phyloP scores from a whole-genome alignment of 2,113 vertebrate genomes.

The Anolis sagrei region DNA sequence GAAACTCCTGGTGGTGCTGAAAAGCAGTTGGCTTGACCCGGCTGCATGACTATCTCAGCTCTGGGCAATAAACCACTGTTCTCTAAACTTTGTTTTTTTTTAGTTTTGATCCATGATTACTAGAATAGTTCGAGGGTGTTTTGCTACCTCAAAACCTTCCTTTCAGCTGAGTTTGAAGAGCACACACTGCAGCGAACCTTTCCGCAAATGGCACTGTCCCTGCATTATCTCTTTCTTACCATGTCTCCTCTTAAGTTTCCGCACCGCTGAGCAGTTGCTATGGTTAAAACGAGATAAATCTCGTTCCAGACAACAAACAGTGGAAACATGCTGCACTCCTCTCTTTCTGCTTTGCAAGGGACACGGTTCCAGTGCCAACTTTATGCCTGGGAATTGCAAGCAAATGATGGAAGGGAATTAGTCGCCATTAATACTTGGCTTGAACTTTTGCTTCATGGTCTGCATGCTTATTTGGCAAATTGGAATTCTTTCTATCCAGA shows the following conservation, averaged over 20 bases:
- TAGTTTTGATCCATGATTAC: not conserved
- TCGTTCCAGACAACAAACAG: slow-evolving; percentile 4
- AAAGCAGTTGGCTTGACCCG: not conserved
- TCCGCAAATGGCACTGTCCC: not conserved
- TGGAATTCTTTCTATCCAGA: not conserved
- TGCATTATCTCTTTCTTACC: slow-evolving; percentile 13
- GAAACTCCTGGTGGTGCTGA: not conserved
- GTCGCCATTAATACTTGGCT: slow-evolving; percentile 12
- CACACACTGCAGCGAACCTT: slow-evolving; percentile 10
- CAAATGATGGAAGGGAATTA: slow-evolving; percentile 22
- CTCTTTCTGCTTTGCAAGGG: not conserved
- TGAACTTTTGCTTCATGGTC: slow-evolving; percentile 13
- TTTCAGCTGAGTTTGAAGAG: not conserved
- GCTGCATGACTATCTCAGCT: not conserved
- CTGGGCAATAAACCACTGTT: not conserved
- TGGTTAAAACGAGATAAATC: slow-evolving; percentile 29
- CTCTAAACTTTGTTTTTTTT: not conserved
- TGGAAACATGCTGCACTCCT: not conserved
- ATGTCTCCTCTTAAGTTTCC: slow-evolving; percentile 5
- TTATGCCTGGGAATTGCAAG: not conserved
- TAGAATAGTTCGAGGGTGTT: not conserved
- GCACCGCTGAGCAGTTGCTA: slow-evolving; percentile 17
- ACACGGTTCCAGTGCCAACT: not conserved
- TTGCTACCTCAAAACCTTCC: not conserved
- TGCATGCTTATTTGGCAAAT: not conserved